Conservation (phyloP, 1,140 invertebrate species). For the Asobara japonica region DNA sequence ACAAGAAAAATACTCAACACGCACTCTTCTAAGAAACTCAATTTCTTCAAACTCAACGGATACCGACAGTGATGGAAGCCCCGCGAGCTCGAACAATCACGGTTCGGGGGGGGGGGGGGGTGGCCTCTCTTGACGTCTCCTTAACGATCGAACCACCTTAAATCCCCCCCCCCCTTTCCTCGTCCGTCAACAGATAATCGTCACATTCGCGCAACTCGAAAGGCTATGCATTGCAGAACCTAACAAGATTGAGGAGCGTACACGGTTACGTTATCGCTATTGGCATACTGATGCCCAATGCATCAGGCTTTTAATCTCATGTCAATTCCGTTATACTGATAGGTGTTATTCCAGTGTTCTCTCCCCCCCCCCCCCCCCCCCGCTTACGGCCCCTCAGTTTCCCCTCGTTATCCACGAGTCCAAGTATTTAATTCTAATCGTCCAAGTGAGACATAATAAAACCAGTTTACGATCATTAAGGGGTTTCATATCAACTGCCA, state of each 20-base stretch:
- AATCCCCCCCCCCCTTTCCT: not conserved
- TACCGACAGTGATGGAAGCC: not conserved
- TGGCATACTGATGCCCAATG: not conserved
- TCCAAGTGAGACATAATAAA: not conserved
- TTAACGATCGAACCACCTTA: not conserved
- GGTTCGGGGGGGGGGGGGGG: not conserved
- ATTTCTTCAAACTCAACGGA: not conserved
- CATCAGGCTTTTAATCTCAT: not conserved
- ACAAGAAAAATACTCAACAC: slow-evolving; percentile 2
- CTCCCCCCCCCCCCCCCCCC: too few relatives aligned
- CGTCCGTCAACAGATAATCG: not conserved
- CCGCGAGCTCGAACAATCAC: not conserved
- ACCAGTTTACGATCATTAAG: slow-evolving; percentile 11
- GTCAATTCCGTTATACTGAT: not conserved
- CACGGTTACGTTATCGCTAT: not conserved
- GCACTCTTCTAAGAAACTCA: not conserved
- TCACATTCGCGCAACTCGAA: not conserved
- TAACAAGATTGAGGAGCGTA: not conserved
- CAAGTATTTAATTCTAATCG: not conserved
- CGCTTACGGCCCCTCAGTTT: too few relatives aligned
- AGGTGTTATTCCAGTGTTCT: not conserved
- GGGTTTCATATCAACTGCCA: not conserved
- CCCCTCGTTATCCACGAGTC: not conserved
- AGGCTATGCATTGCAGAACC: not conserved
- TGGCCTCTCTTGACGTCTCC: not conserved